Conservation (phyloP, 2,113 vertebrate genomes). For the Triplophysa tibetana region DNA sequence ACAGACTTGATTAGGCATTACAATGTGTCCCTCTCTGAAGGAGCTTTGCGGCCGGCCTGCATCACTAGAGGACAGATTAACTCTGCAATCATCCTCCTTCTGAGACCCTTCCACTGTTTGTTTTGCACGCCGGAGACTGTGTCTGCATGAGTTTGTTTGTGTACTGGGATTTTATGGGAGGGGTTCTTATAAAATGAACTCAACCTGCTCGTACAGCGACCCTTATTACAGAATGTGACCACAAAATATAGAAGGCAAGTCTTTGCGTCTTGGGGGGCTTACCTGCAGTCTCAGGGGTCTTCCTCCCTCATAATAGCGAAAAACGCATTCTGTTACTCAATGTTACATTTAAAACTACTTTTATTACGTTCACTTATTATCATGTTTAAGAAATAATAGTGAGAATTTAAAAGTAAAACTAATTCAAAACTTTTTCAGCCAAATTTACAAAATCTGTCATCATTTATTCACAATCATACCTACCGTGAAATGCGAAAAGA, state of each 20-base stretch:
- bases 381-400: no score
- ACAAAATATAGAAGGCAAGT: slow-evolving; percentile 2
- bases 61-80: slow-evolving; percentile 74
- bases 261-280: slow-evolving; percentile 2
- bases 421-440: no score
- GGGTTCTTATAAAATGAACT: slow-evolving; percentile 51
- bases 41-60: slow-evolving; percentile 64
- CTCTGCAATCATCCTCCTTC: slow-evolving; percentile 66
- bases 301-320: background rate
- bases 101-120: slow-evolving; percentile 57
- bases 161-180: slow-evolving; percentile 38
- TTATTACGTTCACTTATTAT: no score
- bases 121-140: slow-evolving; percentile 43
- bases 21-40: slow-evolving; percentile 47
- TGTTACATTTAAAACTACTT: no score
- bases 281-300: slow-evolving; percentile 1
- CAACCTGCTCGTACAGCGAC: slow-evolving; percentile 26
- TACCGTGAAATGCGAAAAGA: no score
- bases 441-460: no score
- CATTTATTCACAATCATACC: no score
- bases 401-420: no score
- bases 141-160: slow-evolving; percentile 50
- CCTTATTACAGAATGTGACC: slow-evolving; percentile 16
- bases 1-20: slow-evolving; percentile 77
- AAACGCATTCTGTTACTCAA: no score